Base-by-base conservation (phyloP, 2,888 invertebrate genomes). In the Azorinus chamasolen region DNA sequence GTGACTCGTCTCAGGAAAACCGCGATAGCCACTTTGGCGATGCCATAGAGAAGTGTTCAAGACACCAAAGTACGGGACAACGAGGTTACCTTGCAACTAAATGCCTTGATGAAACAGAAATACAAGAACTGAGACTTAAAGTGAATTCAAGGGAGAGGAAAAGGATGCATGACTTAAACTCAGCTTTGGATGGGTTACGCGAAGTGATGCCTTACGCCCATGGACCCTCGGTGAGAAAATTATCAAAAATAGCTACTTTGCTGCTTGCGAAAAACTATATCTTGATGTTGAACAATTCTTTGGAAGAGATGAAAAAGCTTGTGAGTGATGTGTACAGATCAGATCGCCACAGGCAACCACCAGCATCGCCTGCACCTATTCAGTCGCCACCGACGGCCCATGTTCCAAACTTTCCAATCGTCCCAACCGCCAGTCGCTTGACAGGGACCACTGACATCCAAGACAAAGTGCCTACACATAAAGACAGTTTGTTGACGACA, bases 81-180 rank as follows among this genome's bases (percentile, higher is more conserved):
- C 25, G 66, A 16, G 64, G 65, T 20, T 25, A 54, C 2, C 27
- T 76, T 12, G 27, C 62, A 4, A 64, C 59, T 45, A 83, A 86
- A 59, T 83, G 81, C 54, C 57, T 88, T 76, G 83, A 85, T 45
- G 92, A 92, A 58, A 70, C 58, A 3, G 92, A 91, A 58, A 59
- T 91, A 24, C 92, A 92, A 65, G 87, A 88, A 5, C 79, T 92
- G 14, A 79, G 92, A 27, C 83, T 93, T 54, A 93, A 93, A 82
- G 93, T 94, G 48, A 94, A 94, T 88, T 92, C 93, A 46, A 87
- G 94, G n/a, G 94, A 94, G 83, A 86, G 94, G 37, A 88, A 91
- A 73, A 83, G 94, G 43, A 94, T 94, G 94, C 94, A 94, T 85
- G 94, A 94, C 75, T 85, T 94, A 62, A 94, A 94, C 83, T 92